Evolutionary conservation across 2,113 vertebrate genomes (phyloP).

Genomic region (Ciconia boyciana): DNA sequence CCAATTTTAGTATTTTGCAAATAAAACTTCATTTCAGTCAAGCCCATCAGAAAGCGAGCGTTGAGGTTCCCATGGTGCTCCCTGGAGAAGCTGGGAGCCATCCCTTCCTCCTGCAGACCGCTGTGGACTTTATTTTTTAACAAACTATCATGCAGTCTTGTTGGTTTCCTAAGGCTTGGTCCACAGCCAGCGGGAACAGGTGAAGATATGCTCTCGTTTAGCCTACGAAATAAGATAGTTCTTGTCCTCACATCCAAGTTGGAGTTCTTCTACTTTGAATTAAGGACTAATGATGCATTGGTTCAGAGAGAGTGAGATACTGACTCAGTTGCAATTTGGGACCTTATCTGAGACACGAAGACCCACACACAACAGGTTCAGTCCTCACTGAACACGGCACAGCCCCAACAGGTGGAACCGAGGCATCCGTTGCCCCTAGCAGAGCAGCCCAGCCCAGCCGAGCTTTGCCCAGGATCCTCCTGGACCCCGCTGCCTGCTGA

Average conservation of each 20-base stretch:
- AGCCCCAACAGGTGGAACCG: not conserved
- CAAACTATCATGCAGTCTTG: not conserved
- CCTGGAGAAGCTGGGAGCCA: not conserved
- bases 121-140: not conserved
- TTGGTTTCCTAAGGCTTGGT: not conserved
- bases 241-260: not conserved
- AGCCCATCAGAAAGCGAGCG: not conserved
- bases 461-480: not conserved
- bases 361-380: accelerated
- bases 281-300: not conserved
- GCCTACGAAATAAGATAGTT: not conserved
- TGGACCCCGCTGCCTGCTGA: accelerated
- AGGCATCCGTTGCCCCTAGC: not conserved
- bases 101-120: not conserved
- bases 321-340: not conserved
- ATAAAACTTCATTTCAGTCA: not conserved
- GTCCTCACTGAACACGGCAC: accelerated
- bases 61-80: not conserved
- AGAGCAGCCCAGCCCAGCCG: not conserved
- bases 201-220: not conserved
- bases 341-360: not conserved
- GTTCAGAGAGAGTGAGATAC: not conserved
- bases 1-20: not conserved
- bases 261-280: not conserved
- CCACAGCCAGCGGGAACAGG: not conserved